These are phyloP conservation scores for Buathra laborator DNA, from an alignment of 2,888 invertebrate species.

Conservation along the genomic window DNA sequence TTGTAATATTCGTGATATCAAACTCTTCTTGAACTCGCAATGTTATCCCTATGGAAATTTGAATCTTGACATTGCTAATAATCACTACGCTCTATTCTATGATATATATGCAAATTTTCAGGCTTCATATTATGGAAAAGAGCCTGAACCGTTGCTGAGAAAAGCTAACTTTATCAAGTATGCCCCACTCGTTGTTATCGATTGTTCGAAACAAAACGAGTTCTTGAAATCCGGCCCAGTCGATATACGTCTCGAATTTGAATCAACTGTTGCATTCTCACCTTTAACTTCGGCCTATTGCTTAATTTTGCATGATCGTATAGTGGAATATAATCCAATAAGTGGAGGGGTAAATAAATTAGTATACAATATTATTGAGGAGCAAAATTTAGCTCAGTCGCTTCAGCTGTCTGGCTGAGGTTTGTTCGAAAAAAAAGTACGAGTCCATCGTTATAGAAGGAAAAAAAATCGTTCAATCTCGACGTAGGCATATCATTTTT, in stretches of 20 bases:
- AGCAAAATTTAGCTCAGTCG: not conserved
- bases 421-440: not conserved
- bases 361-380: not conserved
- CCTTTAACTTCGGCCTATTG: too few species aligned
- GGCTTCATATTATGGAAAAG: not conserved
- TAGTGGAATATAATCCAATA: not conserved
- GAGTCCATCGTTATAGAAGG: too few species aligned
- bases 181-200: too few species aligned
- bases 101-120: not conserved
- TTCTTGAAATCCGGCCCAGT: too few species aligned
- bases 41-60: not conserved
- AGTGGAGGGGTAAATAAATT: constrained; percentile 20
- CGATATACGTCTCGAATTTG: too few species aligned
- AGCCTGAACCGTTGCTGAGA: too few species aligned
- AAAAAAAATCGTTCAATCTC: too few species aligned
- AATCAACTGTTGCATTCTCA: too few species aligned
- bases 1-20: constrained; percentile 2
- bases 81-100: constrained; percentile 5
- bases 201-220: too few species aligned
- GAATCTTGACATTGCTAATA: constrained; percentile 24
- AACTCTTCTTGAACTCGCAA: constrained; percentile 28
- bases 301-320: not conserved
- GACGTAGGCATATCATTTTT: too few species aligned
- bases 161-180: too few species aligned
- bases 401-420: not conserved